Conservation (phyloP, 2,797 vertebrate genomes). For the Sebastes wilsoni region DNA sequence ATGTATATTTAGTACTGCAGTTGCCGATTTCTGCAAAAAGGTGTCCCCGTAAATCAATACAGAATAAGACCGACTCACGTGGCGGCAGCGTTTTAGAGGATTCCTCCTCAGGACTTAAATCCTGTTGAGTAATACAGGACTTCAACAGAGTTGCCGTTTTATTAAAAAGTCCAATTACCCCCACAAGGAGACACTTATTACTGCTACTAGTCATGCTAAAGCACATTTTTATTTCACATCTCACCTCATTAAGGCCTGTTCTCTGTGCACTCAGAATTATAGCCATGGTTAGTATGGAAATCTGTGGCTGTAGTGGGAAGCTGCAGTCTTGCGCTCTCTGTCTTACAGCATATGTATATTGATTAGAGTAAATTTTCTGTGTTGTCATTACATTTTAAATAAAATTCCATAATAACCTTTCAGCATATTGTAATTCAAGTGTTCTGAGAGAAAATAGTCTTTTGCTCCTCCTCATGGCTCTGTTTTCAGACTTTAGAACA, state of each 20-base stretch:
- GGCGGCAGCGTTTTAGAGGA: background rate
- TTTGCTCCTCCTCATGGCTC: too few species aligned
- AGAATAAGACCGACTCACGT: background rate
- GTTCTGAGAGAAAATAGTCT: too few species aligned
- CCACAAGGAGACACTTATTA: slow-evolving; percentile 33
- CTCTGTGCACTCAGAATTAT: slow-evolving; percentile 12
- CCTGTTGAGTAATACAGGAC: slow-evolving; percentile 10
- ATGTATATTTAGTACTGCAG: background rate
- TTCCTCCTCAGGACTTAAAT: slow-evolving; percentile 8
- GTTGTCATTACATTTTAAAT: background rate
- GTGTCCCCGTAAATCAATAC: slow-evolving; percentile 3
- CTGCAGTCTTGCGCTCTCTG: background rate
- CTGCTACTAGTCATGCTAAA: slow-evolving; percentile 35
- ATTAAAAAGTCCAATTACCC: slow-evolving; percentile 51
- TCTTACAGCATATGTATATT: background rate
- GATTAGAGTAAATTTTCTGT: background rate
- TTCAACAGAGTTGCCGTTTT: slow-evolving; percentile 30
- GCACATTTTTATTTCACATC: slow-evolving; percentile 28
- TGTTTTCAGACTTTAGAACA: too few species aligned
- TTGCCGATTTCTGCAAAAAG: background rate
- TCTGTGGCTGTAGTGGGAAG: slow-evolving; percentile 6
- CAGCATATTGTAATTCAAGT: too few species aligned
- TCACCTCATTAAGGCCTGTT: slow-evolving; percentile 47
- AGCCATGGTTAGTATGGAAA: slow-evolving; percentile 33
- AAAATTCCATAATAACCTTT: too few species aligned